Base-by-base conservation (phyloP, 2,888 invertebrate genomes). In the Harpalus rufipes region DNA sequence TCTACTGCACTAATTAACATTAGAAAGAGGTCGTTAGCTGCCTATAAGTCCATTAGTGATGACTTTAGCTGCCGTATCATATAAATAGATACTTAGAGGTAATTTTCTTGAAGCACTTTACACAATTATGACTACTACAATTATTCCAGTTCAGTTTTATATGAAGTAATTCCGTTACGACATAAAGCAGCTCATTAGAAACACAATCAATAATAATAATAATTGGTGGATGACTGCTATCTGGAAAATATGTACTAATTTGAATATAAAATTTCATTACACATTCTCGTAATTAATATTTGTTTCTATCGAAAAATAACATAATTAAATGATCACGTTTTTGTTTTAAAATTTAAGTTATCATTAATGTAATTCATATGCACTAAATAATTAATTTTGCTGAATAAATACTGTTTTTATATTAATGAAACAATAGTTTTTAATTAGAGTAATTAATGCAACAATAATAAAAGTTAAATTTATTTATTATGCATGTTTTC, bases 381-480 rank as follows among this genome's bases (percentile, higher is more conserved):
- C 25, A 39, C 32, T 10, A 68, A 25, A 68, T 74, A 74, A 74
- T 74, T 74, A 74, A 72, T 72, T 72, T 72, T 72, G 41, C 39
- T 72, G 8, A 39, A 41, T 16, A 41, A 72, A 72, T 72, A 72
- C n/a, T 74, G 44, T 74, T 74, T 74, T 72, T 72, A 72, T 41
- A 44, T 72, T 72, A 72, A 44, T 16, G 72, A 68, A 51, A 16
- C 44, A 72, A 72, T 12, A 18, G 72, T 74, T 74, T 74, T 74
- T 74, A 74, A 74, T 74, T 74, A 74, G 18, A 2, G 18, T 44
- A 68, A 74, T 74, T 74, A 44, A 74, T 39, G 68, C 39, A 68
- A 39, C 68, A 39, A 68, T 68, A 68, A 68, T 68, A 68, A 68
- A 68, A 68, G 68, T 68, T 68, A 68, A 32, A 68, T 51, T 63